These are phyloP conservation scores for Drosophila setosimentum DNA, from an alignment of 2,888 invertebrate genomes.

Conservation along the genomic window DNA sequence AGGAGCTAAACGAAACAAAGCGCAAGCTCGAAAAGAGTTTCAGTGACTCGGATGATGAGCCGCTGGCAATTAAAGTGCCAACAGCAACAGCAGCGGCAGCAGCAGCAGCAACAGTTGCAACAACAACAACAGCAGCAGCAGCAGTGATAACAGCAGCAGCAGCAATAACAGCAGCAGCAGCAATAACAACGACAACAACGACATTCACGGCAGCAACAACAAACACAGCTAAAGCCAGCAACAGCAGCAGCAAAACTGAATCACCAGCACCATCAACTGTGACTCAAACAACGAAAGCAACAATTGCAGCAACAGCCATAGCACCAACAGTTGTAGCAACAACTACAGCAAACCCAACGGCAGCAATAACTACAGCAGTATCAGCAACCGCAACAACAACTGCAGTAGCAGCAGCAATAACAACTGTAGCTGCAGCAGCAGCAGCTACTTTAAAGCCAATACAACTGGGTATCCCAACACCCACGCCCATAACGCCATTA, in stretches of 20 bases:
- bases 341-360: conserved; percentile 17
- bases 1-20: conserved; percentile 82
- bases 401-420: conserved; percentile 8
- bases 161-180: conserved; percentile 5
- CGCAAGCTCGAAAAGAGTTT: conserved; percentile 86
- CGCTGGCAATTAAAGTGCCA: conserved; percentile 86
- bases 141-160: not conserved
- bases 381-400: conserved; percentile 1
- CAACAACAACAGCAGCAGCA: not conserved
- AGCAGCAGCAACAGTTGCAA: conserved; percentile 8
- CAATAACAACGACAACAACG: conserved; percentile 38
- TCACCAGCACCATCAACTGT: conserved; percentile 7
- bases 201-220: conserved; percentile 25
- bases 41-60: conserved; percentile 89
- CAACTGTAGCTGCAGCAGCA: conserved; percentile 5
- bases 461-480: conserved; percentile 3
- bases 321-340: conserved; percentile 30
- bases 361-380: conserved; percentile 27
- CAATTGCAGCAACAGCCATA: not conserved
- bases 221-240: conserved; percentile 7
- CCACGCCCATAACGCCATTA: conserved; percentile 60
- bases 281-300: not conserved
- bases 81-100: conserved; percentile 45
- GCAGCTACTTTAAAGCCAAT: conserved; percentile 23
- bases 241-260: conserved; percentile 5